Evolutionary conservation across 37 sponge, comb jelly and placozoan genomes (phyloP).

Genomic region (Chondrilla cf. caribensis): DNA sequence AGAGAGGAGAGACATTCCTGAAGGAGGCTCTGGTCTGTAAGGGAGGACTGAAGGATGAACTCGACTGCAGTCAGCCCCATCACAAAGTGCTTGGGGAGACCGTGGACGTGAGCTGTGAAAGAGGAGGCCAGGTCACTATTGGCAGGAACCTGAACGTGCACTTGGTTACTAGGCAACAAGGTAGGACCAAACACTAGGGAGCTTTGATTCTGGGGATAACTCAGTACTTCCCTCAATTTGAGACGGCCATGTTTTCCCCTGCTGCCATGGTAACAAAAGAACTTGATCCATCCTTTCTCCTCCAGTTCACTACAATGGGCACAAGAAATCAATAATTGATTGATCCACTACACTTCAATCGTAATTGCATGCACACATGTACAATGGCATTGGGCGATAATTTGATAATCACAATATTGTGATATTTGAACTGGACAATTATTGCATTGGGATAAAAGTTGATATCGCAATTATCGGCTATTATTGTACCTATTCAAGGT

Average conservation of each 20-base stretch:
- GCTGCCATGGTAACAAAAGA: conserved; percentile 67
- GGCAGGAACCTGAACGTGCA: conserved; percentile 70
- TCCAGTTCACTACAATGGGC: conserved; percentile 29
- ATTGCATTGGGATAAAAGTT: too few species aligned
- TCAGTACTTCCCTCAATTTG: conserved; percentile 80
- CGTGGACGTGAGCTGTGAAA: conserved; percentile 40
- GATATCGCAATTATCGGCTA: too few species aligned
- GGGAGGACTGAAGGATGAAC: conserved; percentile 17
- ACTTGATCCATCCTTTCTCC: conserved; percentile 68
- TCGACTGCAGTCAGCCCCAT: conserved; percentile 66
- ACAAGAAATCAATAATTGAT: background rate
- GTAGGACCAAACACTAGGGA: conserved; percentile 65
- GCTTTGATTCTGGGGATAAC: conserved; percentile 73
- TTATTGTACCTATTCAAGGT: too few species aligned
- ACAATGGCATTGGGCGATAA: background rate
- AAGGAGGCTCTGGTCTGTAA: conserved; percentile 26
- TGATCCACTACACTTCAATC: background rate
- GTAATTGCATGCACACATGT: background rate
- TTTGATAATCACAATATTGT: too few species aligned
- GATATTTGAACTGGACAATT: too few species aligned
- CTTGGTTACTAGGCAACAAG: conserved; percentile 70
- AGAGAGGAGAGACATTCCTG: conserved; percentile 39
- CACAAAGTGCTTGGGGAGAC: conserved; percentile 69
- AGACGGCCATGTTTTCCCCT: conserved; percentile 72
- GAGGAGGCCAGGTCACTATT: conserved; percentile 23